These are phyloP conservation scores for Lasioglossum morio DNA, from an alignment of 2,888 invertebrate species.

Conservation along the genomic window DNA sequence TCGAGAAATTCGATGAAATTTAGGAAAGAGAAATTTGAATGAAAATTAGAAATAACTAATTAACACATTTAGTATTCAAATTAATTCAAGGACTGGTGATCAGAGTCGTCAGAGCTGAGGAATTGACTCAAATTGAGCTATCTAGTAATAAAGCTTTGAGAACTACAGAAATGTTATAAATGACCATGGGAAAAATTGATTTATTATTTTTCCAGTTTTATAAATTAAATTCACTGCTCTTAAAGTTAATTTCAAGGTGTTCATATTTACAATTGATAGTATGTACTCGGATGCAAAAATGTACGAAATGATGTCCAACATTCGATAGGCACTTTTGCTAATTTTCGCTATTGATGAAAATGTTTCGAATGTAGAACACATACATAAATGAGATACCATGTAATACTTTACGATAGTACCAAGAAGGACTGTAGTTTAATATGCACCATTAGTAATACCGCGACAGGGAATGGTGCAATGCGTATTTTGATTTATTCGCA, in stretches of 20 bases:
- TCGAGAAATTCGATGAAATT: not conserved
- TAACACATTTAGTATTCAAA: not conserved
- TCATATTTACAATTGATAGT: too few relatives aligned
- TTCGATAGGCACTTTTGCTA: not conserved
- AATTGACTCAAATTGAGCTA: too few relatives aligned
- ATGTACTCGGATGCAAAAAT: not conserved
- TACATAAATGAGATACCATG: not conserved
- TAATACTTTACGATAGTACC: not conserved
- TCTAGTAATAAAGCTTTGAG: too few relatives aligned
- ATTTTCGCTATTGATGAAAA: not conserved
- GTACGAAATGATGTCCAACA: not conserved
- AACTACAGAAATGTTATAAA: too few relatives aligned
- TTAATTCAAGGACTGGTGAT: not conserved
- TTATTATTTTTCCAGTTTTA: not conserved
- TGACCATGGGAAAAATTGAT: too few relatives aligned
- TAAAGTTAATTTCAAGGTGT: not conserved
- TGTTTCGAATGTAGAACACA: not conserved
- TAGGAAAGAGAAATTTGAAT: too few relatives aligned
- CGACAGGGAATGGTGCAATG: slow-evolving; percentile 30
- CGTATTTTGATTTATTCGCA: slow-evolving; percentile 7
- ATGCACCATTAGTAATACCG: slow-evolving; percentile 29
- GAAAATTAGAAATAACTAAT: not conserved
- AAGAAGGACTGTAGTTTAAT: slow-evolving; percentile 20
- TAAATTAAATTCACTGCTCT: not conserved
- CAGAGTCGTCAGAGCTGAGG: too few relatives aligned